A percentile compares a stretch with the other conserved stretches of the same genome.
Evolutionary conservation across 2,888 invertebrate genomes (phyloP).

Genomic region (Drosophila rellima): DNA sequence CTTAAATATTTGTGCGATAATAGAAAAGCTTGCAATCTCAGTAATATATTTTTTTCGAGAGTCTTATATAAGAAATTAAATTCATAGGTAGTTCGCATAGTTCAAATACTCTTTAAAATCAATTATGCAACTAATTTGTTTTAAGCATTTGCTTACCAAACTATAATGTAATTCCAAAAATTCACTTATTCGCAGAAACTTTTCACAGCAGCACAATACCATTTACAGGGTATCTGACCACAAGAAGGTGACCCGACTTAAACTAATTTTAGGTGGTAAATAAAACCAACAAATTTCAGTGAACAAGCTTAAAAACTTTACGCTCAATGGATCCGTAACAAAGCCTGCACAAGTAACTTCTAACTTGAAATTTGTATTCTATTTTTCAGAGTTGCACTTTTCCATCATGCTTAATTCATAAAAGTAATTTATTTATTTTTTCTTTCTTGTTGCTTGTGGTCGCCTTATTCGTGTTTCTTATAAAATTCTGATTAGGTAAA

Average conservation of each 20-base stretch:
- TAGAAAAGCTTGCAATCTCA: no score
- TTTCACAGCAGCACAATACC: background rate
- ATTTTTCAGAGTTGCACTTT: slow-evolving; percentile 13
- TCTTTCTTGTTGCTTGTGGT: background rate
- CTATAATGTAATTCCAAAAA: background rate
- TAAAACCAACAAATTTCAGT: slow-evolving; percentile 1
- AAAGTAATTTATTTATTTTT: slow-evolving; percentile 15
- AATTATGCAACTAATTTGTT: no score
- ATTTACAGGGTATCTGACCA: background rate
- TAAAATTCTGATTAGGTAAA: background rate
- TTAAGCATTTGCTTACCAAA: background rate
- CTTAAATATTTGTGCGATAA: no score
- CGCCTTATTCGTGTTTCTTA: background rate
- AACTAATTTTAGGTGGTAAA: slow-evolving; percentile 3
- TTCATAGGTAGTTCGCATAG: no score
- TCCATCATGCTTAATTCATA: slow-evolving; percentile 12
- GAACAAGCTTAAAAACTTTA: slow-evolving; percentile 10
- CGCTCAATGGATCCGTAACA: slow-evolving; percentile 2
- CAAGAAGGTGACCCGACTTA: slow-evolving; percentile 1
- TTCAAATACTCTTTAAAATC: no score
- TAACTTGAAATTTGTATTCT: background rate
- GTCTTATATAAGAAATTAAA: no score
- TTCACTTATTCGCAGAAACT: background rate
- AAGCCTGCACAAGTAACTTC: background rate
- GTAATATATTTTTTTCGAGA: no score